phyloP scores from a whole-genome alignment of 1,140 invertebrate species.

The Argopecten irradians region DNA sequence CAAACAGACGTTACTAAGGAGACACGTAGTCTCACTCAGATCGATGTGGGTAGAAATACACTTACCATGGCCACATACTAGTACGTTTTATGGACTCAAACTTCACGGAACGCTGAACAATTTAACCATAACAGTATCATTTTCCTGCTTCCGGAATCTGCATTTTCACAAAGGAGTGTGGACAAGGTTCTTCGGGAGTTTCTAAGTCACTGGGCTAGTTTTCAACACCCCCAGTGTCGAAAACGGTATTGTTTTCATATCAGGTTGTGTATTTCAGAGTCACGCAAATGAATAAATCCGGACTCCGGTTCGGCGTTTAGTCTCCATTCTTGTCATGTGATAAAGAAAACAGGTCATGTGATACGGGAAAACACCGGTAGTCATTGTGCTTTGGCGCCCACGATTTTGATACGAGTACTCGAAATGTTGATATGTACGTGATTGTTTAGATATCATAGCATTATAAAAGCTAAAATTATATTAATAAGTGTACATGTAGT shows the following conservation, averaged over 20 bases:
- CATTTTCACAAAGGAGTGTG: not conserved
- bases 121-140: slow-evolving; percentile 22
- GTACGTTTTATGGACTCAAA: slow-evolving; percentile 15
- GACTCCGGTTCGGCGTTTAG: slow-evolving; percentile 6
- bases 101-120: not conserved
- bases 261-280: not conserved
- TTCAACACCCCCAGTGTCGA: slow-evolving; percentile 7
- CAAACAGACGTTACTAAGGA: not conserved
- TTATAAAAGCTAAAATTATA: not conserved
- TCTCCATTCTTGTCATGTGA: not conserved
- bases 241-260: slow-evolving; percentile 4
- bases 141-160: slow-evolving; percentile 5
- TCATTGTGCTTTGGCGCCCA: not conserved
- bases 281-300: not conserved
- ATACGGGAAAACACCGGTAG: not conserved
- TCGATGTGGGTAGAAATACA: not conserved
- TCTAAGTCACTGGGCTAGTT: slow-evolving; percentile 14
- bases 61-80: not conserved
- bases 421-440: not conserved
- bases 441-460: not conserved
- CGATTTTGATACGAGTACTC: not conserved
- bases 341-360: not conserved
- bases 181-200: not conserved
- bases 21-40: not conserved
- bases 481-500: not conserved